A percentile compares a stretch with the other conserved stretches of the same genome.
Conservation (phyloP, 2,113 vertebrate species). For the Corydoras sp. region DNA sequence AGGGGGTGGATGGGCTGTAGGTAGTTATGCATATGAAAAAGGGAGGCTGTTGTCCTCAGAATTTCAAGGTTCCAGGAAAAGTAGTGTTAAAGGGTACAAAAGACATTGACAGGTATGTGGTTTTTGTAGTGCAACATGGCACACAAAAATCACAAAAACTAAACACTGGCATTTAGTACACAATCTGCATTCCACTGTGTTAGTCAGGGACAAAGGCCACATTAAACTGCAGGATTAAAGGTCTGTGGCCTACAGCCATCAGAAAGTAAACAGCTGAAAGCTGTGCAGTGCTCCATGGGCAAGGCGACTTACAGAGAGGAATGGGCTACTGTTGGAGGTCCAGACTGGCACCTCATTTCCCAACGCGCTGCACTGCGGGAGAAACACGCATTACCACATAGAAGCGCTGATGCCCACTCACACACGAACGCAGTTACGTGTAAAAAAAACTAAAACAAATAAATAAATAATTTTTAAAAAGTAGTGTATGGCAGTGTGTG, state of each 20-base stretch:
- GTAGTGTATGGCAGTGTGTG: not conserved
- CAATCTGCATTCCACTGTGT: constrained; percentile 22
- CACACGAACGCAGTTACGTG: not conserved
- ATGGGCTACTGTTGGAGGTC: constrained; percentile 62
- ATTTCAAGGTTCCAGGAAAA: too few species aligned
- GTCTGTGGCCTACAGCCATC: constrained; percentile 21
- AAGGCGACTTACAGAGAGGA: constrained; percentile 63
- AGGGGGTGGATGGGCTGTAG: too few species aligned
- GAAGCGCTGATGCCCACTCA: not conserved
- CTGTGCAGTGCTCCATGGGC: constrained; percentile 64
- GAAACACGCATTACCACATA: constrained; percentile 51
- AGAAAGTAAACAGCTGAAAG: constrained; percentile 62
- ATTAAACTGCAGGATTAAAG: constrained; percentile 9
- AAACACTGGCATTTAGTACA: not conserved
- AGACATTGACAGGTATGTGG: too few species aligned
- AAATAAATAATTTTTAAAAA: too few species aligned
- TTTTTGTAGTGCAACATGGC: too few species aligned
- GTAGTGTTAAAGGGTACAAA: too few species aligned
- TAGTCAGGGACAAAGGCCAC: not conserved
- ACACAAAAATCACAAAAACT: not conserved
- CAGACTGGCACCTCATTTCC: constrained; percentile 62
- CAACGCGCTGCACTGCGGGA: constrained; percentile 66
- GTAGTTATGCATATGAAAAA: too few species aligned
- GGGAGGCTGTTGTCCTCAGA: too few species aligned
- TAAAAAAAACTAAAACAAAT: too few species aligned